Base-by-base conservation (phyloP, 2,113 vertebrate genomes). In the Rhodinocichla rosea region DNA sequence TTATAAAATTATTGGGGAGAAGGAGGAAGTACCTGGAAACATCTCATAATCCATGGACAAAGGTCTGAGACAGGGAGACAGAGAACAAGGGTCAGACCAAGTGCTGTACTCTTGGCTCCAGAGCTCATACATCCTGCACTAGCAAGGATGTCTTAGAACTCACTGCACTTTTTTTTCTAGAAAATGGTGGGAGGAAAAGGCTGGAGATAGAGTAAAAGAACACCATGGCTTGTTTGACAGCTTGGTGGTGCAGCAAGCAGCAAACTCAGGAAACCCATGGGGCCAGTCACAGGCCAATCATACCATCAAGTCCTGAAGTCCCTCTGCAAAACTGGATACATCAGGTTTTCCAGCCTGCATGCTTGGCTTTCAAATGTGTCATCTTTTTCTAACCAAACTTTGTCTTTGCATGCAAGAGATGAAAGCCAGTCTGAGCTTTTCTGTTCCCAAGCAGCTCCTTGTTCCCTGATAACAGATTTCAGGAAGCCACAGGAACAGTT, bases 131-230 rank as follows among this genome's bases (percentile, higher is more conserved):
- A 23, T 35, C 50, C 59, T 73, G 30, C 30, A 30, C n/a, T 42
- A 57, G 45, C 27, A 65, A 23, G 1, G 3, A 12, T 9, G n/a
- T 56, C 27, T 60, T 47, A 45, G 22, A 68, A 83, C 14, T 56
- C n/a, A 56, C 5, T 32, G 16, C 14, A 24, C 15, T 33, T 45
- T 47, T 47, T 47, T n/a, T 83, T 42, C n/a, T 33, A 50, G n/a
- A 56, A 39, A 71, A 35, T 0, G 0, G 9, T 22, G 16, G 7
- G 2, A 5, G 2, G 17, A 15, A 37, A 59, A 50, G 45, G 7
- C 57, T 17, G 40, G 4, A 42, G 56, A 42, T 37, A 27, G 10
- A 59, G 7, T 11, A 16, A 37, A 67, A 40, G 42, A 75, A 12
- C 9, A 23, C 13, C 11, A 6, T 37, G 33, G 35, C 20, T 39